A percentile compares a stretch with the other conserved stretches of the same genome.
Conservation (phyloP, 1,140 invertebrate genomes). For the Heliconius himera region DNA sequence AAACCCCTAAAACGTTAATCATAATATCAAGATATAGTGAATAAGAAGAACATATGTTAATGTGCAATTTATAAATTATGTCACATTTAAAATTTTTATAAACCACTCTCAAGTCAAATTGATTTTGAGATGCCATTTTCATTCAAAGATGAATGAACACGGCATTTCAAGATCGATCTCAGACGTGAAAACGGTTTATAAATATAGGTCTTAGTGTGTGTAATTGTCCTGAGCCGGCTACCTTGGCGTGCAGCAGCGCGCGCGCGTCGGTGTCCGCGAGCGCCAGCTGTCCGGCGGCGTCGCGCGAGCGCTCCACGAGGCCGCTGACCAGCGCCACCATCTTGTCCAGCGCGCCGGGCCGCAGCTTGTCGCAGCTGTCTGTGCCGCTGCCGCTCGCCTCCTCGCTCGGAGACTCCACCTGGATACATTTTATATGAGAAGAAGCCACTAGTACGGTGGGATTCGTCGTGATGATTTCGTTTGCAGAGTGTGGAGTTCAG, state of each 20-base stretch:
- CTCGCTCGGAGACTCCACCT: conserved; percentile 84
- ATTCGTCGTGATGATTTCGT: no score
- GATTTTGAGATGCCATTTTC: no score
- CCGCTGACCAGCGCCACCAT: conserved; percentile 95
- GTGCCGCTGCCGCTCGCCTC: conserved; percentile 66
- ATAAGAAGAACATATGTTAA: no score
- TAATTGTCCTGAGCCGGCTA: conserved; percentile 49
- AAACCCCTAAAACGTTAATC: conserved; percentile 85
- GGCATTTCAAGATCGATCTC: no score
- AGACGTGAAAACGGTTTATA: not conserved
- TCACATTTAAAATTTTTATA: no score
- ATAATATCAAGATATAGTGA: not conserved
- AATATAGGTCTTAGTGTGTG: no score
- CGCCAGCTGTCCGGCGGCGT: conserved; percentile 87
- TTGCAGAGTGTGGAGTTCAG: no score
- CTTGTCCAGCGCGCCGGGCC: conserved; percentile 95
- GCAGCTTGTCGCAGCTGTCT: conserved; percentile 84
- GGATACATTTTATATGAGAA: not conserved
- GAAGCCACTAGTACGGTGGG: no score
- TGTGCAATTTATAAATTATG: no score
- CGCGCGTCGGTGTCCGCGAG: conserved; percentile 90
- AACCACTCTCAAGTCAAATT: no score
- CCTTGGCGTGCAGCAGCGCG: conserved; percentile 92
- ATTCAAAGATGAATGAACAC: no score
- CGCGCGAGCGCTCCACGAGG: conserved; percentile 93